Conservation (phyloP, 2,797 vertebrate genomes). For the Miichthys miiuy region DNA sequence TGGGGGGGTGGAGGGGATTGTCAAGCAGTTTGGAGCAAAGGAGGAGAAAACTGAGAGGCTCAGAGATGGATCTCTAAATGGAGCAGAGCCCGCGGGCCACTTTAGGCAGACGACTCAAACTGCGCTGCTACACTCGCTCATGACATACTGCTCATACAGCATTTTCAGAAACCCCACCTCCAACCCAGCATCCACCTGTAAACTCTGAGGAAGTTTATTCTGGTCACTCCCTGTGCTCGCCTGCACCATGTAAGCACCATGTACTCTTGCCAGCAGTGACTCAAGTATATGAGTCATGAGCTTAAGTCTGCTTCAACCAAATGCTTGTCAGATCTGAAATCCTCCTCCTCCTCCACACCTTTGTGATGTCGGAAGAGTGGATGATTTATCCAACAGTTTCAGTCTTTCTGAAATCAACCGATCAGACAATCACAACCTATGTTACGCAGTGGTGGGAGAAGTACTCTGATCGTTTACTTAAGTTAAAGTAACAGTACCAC, state of each 20-base stretch:
- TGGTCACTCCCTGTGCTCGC: neutral
- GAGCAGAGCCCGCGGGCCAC: slow-evolving; percentile 8
- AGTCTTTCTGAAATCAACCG: neutral
- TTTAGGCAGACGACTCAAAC: slow-evolving; percentile 39
- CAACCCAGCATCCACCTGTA: slow-evolving; percentile 14
- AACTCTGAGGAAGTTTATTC: neutral
- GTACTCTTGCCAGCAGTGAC: neutral
- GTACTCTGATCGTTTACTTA: neutral
- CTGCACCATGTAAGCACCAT: neutral
- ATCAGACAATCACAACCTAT: neutral
- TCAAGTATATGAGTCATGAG: neutral
- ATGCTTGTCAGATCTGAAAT: neutral
- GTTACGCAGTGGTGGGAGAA: neutral
- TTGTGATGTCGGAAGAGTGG: neutral
- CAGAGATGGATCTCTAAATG: slow-evolving; percentile 43
- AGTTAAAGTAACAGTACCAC: neutral
- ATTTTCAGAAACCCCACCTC: slow-evolving; percentile 8
- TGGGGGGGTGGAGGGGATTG: slow-evolving; percentile 25
- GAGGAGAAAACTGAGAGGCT: slow-evolving; percentile 27
- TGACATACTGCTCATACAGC: neutral
- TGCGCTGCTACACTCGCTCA: slow-evolving; percentile 5
- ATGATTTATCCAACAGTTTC: neutral
- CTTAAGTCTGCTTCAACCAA: neutral
- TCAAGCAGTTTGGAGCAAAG: slow-evolving; percentile 42
- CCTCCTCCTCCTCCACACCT: neutral